Evolutionary conservation across 1,140 invertebrate genomes (phyloP).

Genomic region (Drosophila burlai): DNA sequence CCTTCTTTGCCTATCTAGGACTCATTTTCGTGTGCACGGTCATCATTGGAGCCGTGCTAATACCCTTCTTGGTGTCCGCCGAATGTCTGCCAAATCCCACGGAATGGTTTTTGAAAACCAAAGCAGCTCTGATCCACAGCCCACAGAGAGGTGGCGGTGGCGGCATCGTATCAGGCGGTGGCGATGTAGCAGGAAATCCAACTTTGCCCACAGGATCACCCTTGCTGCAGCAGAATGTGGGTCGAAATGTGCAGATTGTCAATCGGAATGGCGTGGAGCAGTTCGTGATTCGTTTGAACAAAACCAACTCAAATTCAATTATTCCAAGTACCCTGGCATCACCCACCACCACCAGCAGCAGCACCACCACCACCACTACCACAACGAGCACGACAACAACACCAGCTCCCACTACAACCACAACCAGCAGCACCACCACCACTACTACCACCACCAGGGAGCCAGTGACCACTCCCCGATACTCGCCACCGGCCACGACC

Average conservation of each 20-base stretch:
- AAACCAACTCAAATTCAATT: slow-evolving; percentile 35
- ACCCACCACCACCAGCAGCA: slow-evolving; percentile 1
- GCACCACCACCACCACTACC: slow-evolving; percentile 17
- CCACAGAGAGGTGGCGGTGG: slow-evolving; percentile 3
- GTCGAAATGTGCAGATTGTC: slow-evolving; percentile 69
- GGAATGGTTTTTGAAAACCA: slow-evolving; percentile 85
- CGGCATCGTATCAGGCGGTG: background rate
- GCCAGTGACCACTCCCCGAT: slow-evolving; percentile 20
- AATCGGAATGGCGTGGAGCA: slow-evolving; percentile 75
- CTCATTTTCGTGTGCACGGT: slow-evolving; percentile 82
- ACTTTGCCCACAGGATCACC: slow-evolving; percentile 21
- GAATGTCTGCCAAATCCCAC: slow-evolving; percentile 80
- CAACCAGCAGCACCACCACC: slow-evolving; percentile 16
- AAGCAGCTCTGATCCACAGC: slow-evolving; percentile 70
- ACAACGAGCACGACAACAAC: slow-evolving; percentile 28
- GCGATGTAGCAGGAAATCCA: background rate
- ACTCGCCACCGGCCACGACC: slow-evolving; percentile 35
- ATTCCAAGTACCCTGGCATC: background rate
- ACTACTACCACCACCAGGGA: slow-evolving; percentile 18
- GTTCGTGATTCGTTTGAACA: slow-evolving; percentile 71
- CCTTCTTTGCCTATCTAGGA: slow-evolving; percentile 81
- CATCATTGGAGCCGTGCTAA: slow-evolving; percentile 78
- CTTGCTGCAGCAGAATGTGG: slow-evolving; percentile 58
- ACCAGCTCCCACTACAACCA: slow-evolving; percentile 22
- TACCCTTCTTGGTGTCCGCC: slow-evolving; percentile 81